A percentile compares a stretch with the other conserved stretches of the same genome.
phyloP scores from a whole-genome alignment of 2,888 invertebrate species.

The Andricus curvator region DNA sequence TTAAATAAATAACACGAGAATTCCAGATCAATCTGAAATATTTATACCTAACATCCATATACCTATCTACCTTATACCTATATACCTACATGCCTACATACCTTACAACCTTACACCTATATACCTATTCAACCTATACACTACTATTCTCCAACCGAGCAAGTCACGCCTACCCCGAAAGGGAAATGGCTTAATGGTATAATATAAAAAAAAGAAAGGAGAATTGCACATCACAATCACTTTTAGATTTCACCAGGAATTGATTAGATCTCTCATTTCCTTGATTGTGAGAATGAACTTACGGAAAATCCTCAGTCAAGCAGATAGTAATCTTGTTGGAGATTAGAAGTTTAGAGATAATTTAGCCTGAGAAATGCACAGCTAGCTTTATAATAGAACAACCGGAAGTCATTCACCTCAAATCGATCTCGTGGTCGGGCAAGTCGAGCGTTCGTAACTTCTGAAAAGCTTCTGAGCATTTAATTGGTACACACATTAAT shows the following conservation, averaged over 20 bases:
- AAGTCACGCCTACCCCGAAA: no score
- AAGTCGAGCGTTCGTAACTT: slow-evolving; percentile 17
- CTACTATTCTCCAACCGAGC: no score
- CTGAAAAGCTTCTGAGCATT: neutral
- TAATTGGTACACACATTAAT: neutral
- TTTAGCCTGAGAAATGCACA: slow-evolving; percentile 25
- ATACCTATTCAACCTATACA: no score
- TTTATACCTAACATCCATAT: no score
- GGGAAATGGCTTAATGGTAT: no score
- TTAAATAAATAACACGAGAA: no score
- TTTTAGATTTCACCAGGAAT: neutral
- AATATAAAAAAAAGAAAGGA: neutral
- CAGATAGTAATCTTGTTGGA: neutral
- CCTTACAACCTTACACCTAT: no score
- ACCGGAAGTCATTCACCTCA: slow-evolving; percentile 34
- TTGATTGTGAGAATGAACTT: neutral
- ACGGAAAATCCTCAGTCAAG: neutral
- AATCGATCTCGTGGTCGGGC: slow-evolving; percentile 32
- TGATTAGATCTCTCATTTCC: neutral
- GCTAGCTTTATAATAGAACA: slow-evolving; percentile 18
- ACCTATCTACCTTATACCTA: no score
- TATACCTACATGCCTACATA: no score
- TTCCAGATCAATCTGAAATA: no score
- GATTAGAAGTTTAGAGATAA: slow-evolving; percentile 1
- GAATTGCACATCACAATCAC: neutral